phyloP scores from a whole-genome alignment of 2,113 vertebrate genomes.

The Rana temporaria region DNA sequence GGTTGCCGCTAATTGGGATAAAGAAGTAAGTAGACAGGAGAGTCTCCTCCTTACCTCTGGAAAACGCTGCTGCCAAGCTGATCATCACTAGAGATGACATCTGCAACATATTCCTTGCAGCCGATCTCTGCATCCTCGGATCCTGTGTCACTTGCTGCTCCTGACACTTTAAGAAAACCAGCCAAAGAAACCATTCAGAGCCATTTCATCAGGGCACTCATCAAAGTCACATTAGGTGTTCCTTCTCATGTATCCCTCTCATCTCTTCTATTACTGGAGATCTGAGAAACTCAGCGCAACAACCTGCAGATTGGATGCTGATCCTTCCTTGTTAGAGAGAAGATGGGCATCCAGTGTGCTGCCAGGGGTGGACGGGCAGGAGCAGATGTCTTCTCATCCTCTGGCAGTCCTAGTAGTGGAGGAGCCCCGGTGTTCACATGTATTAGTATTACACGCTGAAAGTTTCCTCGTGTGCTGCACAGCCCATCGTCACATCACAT shows the following conservation, averaged over 20 bases:
- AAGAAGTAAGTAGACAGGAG: slow-evolving; percentile 5
- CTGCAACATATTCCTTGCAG: slow-evolving; percentile 69
- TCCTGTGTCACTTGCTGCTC: slow-evolving; percentile 26
- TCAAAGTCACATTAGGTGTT: slow-evolving; percentile 49
- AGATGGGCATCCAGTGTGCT: too few species aligned
- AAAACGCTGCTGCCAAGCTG: slow-evolving; percentile 73
- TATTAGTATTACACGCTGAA: slow-evolving; percentile 35
- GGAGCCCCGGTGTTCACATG: not conserved
- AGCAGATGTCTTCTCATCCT: not conserved
- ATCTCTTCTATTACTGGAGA: not conserved
- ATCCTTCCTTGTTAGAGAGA: not conserved
- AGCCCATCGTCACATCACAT: not conserved
- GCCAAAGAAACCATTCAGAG: slow-evolving; percentile 13
- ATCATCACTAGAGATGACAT: slow-evolving; percentile 71
- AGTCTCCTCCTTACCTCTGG: slow-evolving; percentile 73
- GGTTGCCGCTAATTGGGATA: not conserved
- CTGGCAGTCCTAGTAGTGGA: not conserved
- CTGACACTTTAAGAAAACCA: slow-evolving; percentile 42
- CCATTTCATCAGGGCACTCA: slow-evolving; percentile 35
- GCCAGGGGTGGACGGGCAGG: not conserved
- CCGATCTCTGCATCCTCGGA: slow-evolving; percentile 66
- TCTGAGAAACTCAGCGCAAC: slow-evolving; percentile 18
- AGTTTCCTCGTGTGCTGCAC: slow-evolving; percentile 44
- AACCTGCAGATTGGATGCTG: slow-evolving; percentile 14
- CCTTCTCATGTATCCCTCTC: slow-evolving; percentile 43